These are phyloP conservation scores for Synanthedon myopaeformis DNA, from an alignment of 2,888 invertebrate genomes.

Conservation along the genomic window DNA sequence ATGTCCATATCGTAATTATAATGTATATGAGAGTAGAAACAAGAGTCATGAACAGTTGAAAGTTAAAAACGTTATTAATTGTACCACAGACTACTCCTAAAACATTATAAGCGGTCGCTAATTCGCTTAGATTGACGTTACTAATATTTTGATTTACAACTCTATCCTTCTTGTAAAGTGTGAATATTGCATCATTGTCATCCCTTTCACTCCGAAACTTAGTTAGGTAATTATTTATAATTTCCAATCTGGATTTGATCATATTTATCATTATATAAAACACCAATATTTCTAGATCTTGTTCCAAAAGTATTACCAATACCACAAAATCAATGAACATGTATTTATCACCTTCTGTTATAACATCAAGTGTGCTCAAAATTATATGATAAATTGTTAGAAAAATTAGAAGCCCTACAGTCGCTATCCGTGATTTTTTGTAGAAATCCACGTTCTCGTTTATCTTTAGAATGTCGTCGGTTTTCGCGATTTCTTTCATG, in stretches of 20 bases:
- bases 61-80: constrained; percentile 7
- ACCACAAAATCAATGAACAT: neutral
- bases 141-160: neutral
- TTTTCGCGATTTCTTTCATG: neutral
- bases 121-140: constrained; percentile 1
- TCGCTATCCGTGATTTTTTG: neutral
- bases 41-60: constrained; percentile 7
- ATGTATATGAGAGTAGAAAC: constrained; percentile 6
- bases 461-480: constrained; percentile 1
- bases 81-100: constrained; percentile 6
- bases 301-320: neutral
- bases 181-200: neutral
- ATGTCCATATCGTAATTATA: constrained; percentile 6
- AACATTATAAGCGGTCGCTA: constrained; percentile 5
- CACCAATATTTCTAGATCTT: constrained; percentile 1
- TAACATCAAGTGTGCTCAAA: neutral
- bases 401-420: neutral
- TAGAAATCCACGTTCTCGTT: constrained; percentile 1
- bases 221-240: constrained; percentile 3
- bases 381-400: neutral
- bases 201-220: neutral
- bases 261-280: constrained; percentile 4
- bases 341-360: neutral
- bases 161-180: neutral
- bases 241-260: constrained; percentile 2